These are phyloP conservation scores for Hypomecis atomaria DNA, from an alignment of 2,888 invertebrate genomes.

Conservation along the genomic window DNA sequence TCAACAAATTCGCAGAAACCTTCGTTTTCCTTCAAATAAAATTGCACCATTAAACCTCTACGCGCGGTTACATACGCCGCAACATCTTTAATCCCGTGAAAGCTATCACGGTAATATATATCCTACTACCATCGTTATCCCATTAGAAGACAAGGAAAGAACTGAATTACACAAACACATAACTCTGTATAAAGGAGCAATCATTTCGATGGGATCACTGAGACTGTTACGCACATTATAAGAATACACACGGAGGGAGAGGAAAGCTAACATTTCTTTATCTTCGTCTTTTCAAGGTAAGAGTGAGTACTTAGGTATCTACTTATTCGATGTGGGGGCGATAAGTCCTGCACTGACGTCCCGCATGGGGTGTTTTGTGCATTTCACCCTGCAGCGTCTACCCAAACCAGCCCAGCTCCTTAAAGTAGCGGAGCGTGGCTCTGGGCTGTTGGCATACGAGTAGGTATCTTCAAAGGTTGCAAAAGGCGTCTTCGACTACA, in stretches of 20 bases:
- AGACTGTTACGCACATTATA: conserved; percentile 68
- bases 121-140: conserved; percentile 32
- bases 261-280: conserved; percentile 5
- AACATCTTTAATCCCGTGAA: conserved; percentile 4
- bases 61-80: not conserved
- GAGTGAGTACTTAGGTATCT: too few species aligned
- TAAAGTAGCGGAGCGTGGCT: too few species aligned
- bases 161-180: conserved; percentile 65
- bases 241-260: conserved; percentile 44
- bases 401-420: too few species aligned
- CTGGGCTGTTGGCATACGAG: too few species aligned
- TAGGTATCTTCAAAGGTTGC: too few species aligned
- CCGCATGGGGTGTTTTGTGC: too few species aligned
- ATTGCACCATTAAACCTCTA: conserved; percentile 2
- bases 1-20: not conserved
- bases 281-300: too few species aligned
- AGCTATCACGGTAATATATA: conserved; percentile 7
- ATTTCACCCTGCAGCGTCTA: too few species aligned
- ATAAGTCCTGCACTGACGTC: too few species aligned
- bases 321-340: too few species aligned
- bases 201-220: conserved; percentile 75
- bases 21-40: conserved; percentile 1
- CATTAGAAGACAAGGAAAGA: conserved; percentile 42
- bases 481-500: too few species aligned
- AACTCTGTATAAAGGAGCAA: conserved; percentile 74